Conservation (phyloP, 2,888 invertebrate species). For the Lordiphosa andalusiaca region DNA sequence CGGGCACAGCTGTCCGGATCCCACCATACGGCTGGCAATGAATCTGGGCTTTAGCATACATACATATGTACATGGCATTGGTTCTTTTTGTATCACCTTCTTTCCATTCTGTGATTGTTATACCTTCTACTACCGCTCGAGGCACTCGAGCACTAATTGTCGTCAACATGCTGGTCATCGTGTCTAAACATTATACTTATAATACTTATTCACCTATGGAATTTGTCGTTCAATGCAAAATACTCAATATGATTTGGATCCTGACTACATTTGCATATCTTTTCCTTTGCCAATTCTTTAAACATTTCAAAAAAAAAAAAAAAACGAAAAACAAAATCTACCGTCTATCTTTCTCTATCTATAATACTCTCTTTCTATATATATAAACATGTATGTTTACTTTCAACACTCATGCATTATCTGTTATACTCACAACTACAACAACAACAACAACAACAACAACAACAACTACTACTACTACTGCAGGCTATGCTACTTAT, state of each 20-base stretch:
- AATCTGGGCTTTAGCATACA: not conserved
- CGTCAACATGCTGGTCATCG: conserved; percentile 25
- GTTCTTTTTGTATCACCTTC: conserved; percentile 16
- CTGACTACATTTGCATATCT: conserved; percentile 6
- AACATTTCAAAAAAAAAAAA: not conserved
- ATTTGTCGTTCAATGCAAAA: too few relatives aligned
- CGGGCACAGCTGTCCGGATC: too few relatives aligned
- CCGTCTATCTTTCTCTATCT: conserved; percentile 21
- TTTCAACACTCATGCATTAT: conserved; percentile 33
- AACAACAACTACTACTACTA: too few relatives aligned
- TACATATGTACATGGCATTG: too few relatives aligned
- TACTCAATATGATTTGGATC: too few relatives aligned
- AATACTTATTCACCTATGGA: too few relatives aligned
- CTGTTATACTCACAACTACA: conserved; percentile 55
- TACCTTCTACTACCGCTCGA: too few relatives aligned
- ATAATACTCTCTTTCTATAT: conserved; percentile 18
- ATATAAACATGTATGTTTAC: conserved; percentile 8
- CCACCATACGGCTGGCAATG: not conserved
- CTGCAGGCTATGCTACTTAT: conserved; percentile 94
- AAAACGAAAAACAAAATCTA: not conserved
- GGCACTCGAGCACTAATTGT: conserved; percentile 21
- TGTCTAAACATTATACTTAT: not conserved
- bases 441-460: conserved; percentile 39
- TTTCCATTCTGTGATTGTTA: conserved; percentile 18
- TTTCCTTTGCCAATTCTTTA: conserved; percentile 13